A percentile compares a stretch with the other conserved stretches of the same genome.
Conservation (phyloP, 1,140 invertebrate species). For the Penaeus vannamei region DNA sequence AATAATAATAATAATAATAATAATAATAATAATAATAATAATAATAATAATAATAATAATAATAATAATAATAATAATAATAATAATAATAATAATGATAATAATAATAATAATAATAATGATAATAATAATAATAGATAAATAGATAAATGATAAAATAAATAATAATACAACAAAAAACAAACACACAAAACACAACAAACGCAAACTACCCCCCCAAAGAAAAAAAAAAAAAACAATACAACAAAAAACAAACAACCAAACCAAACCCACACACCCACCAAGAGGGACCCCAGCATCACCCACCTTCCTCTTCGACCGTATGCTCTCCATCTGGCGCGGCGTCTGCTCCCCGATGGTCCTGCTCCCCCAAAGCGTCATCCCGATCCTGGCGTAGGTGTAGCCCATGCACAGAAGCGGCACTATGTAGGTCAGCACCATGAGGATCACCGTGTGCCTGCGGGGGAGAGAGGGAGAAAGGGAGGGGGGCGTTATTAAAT, state of each 20-base stretch:
- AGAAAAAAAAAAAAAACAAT: neutral
- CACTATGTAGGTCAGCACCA: constrained; percentile 93
- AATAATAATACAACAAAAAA: no score
- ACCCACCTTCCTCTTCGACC: constrained; percentile 88
- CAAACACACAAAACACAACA: no score
- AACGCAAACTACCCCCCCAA: no score
- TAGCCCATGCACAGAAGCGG: constrained; percentile 93
- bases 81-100: no score
- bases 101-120: no score
- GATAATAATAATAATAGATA: no score
- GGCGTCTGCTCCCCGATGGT: constrained; percentile 92
- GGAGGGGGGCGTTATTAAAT: no score
- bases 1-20: no score
- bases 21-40: no score
- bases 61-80: no score
- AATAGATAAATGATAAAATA: no score
- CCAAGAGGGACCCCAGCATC: neutral
- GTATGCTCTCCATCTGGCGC: constrained; percentile 86
- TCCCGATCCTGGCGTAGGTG: constrained; percentile 92
- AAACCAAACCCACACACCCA: neutral
- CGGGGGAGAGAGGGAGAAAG: constrained; percentile 70
- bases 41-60: no score
- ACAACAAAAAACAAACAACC: neutral
- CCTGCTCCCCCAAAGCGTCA: constrained; percentile 88
- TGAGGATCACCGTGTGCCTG: constrained; percentile 91